These are phyloP conservation scores for Elgaria multicarinata DNA, from an alignment of 2,113 vertebrate species.

Conservation along the genomic window DNA sequence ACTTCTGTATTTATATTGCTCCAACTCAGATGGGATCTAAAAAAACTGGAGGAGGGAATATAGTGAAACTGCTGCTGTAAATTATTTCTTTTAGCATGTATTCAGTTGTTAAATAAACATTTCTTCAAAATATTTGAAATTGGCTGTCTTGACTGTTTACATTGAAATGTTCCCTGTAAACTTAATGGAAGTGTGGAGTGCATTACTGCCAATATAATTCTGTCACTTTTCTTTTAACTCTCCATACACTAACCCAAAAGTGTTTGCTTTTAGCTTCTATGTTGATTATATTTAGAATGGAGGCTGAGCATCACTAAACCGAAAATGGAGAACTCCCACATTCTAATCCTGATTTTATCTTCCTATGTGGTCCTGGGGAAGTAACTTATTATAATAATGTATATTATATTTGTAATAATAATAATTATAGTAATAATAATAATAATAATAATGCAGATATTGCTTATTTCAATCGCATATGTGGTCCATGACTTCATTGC, in stretches of 20 bases:
- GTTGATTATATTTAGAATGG: conserved; percentile 35
- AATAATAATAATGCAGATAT: too few species aligned
- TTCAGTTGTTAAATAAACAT: conserved; percentile 98
- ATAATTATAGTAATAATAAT: background rate
- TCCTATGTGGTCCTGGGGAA: background rate
- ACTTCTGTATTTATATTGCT: conserved; percentile 77
- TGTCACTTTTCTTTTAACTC: conserved; percentile 25
- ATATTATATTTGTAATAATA: background rate
- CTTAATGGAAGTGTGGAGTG: conserved; percentile 48
- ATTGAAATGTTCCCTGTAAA: conserved; percentile 48
- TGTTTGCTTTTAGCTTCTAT: conserved; percentile 29
- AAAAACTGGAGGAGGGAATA: conserved; percentile 81
- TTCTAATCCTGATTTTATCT: conserved; percentile 28
- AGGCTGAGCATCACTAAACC: conserved; percentile 20
- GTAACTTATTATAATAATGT: background rate
- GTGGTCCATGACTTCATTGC: background rate
- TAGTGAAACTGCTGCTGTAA: conserved; percentile 92
- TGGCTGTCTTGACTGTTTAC: conserved; percentile 75
- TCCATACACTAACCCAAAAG: conserved; percentile 38
- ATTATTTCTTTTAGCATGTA: conserved; percentile 94
- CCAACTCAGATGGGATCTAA: conserved; percentile 79
- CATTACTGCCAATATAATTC: conserved; percentile 38
- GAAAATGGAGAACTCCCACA: conserved; percentile 32
- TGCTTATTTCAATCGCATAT: background rate
- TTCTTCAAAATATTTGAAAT: conserved; percentile 89